Evolutionary conservation across 2,888 invertebrate genomes (phyloP), one percentile per base, ranked within the genome.

Genomic region (Folsomia manolachei): DNA sequence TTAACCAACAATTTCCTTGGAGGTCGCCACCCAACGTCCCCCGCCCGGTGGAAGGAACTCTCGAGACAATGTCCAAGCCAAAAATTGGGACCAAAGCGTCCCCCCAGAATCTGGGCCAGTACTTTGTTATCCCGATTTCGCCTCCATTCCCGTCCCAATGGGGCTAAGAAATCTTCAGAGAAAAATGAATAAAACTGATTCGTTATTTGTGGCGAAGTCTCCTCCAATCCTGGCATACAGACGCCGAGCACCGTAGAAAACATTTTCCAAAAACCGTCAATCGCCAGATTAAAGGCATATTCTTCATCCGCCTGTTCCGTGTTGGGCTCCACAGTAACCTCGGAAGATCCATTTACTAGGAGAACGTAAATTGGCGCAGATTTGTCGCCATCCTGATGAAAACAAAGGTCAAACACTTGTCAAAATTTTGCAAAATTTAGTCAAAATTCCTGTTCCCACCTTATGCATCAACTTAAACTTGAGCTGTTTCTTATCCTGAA

Each of bases 1-100:
- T 78, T 78, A 2, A 78, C 78, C 2, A 70, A 66, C n/a, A 78
- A 56, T 27, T 69, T 67, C 53, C 78, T 74, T 7, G 74, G 75
- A 1, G 78, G 78, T 25, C 78, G 18, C 52, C 62, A 75, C 0
- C 62, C 24, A 11, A 67, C 14, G 25, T 75, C 73, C 19, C n/a
- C n/a, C n/a, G n/a, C 39, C 14, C 39, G 39, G 14, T 9, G 4
- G 14, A 39, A 39, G 4, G 39, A 4, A 9, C 7, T 9, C 14
- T 39, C 39, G 7, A 39, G 4, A 39, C 39, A 39, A 39, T 39
- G 39, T 9, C 7, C 7, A 39, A 39, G 7, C 39, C 39, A 39
- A 14, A 9, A 39, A 39, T 39, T 14, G 14, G 39, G 4, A 4
- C 4, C 14, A 39, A 9, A 39, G 14, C 4, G 14, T 39, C 14